Evolutionary conservation across 2,797 vertebrate genomes (phyloP).

Genomic region (Morus bassanus): DNA sequence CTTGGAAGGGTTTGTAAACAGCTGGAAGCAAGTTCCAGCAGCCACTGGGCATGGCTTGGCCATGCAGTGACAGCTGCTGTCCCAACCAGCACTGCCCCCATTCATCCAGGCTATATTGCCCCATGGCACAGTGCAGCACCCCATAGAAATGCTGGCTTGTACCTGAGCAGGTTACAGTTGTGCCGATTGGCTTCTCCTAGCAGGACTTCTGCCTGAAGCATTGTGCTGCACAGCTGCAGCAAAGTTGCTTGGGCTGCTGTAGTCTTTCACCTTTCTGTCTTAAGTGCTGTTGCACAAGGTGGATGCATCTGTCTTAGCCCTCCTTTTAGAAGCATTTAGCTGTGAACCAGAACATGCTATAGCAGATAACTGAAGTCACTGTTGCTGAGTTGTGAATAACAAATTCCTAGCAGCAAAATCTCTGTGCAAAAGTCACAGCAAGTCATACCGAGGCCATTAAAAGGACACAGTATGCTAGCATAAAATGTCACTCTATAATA

Average conservation of each 20-base stretch:
- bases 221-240: fast-evolving
- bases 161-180: fast-evolving
- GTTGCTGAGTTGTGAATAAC: not conserved
- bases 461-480: not conserved
- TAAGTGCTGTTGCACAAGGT: not conserved
- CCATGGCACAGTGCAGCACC: fast-evolving
- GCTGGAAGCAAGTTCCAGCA: not conserved
- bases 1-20: not conserved
- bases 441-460: not conserved
- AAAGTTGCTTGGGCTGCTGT: not conserved
- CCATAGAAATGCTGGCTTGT: not conserved
- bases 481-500: not conserved
- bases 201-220: not conserved
- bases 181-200: not conserved
- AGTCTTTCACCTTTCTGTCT: not conserved
- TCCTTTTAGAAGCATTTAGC: not conserved
- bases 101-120: not conserved
- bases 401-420: not conserved
- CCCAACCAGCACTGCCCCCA: fast-evolving
- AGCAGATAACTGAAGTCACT: not conserved
- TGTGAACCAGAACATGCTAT: not conserved
- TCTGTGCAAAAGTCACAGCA: not conserved
- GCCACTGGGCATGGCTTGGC: not conserved
- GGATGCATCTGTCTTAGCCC: not conserved
- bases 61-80: not conserved